Conservation (phyloP, 2,888 invertebrate genomes). For the Tetragonisca angustula region DNA sequence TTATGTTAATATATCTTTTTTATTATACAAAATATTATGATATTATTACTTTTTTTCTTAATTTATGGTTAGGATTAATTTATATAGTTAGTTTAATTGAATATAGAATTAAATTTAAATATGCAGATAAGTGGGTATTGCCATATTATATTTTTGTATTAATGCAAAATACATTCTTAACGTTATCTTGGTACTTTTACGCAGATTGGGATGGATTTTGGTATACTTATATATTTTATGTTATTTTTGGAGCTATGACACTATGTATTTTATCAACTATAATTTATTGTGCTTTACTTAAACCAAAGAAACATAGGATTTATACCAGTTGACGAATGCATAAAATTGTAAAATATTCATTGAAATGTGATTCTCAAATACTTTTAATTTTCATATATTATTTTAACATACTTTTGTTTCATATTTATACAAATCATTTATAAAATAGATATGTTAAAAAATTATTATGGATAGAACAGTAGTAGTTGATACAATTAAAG, state of each 20-base stretch:
- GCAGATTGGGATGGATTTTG: conserved; percentile 88
- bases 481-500: conserved; percentile 15
- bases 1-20: conserved; percentile 88
- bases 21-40: conserved; percentile 88
- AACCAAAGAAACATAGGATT: conserved; percentile 79
- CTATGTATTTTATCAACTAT: conserved; percentile 77
- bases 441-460: conserved; percentile 26
- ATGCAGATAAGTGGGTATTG: conserved; percentile 89
- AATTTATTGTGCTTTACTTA: conserved; percentile 77
- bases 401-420: conserved; percentile 7
- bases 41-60: conserved; percentile 78
- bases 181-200: conserved; percentile 88
- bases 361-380: conserved; percentile 43
- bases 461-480: conserved; percentile 11
- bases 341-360: conserved; percentile 36
- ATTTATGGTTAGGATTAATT: conserved; percentile 89
- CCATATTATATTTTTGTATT: conserved; percentile 89
- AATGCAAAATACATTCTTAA: conserved; percentile 88
- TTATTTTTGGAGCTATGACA: conserved; percentile 86
- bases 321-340: conserved; percentile 70
- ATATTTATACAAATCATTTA: conserved; percentile 33
- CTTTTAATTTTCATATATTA: conserved; percentile 35
- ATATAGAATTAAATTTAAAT: conserved; percentile 91
- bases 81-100: conserved; percentile 92
- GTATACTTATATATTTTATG: conserved; percentile 88